Evolutionary conservation across 2,888 invertebrate species (phyloP).

Genomic region (Drosophila borborema): DNA sequence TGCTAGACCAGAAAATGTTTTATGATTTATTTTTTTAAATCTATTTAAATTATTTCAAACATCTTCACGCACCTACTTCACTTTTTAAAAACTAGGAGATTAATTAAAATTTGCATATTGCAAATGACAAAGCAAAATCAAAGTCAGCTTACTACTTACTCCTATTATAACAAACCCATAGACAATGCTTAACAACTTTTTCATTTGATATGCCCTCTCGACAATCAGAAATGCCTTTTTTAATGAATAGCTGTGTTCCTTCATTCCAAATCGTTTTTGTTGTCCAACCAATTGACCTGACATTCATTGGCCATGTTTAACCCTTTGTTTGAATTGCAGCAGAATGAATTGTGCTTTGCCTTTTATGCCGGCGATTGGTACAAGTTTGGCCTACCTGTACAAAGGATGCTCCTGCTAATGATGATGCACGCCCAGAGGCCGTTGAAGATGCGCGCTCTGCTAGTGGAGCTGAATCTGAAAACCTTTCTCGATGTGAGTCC

Average conservation of each 20-base stretch:
- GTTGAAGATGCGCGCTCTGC: conserved; percentile 73
- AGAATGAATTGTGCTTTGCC: conserved; percentile 62
- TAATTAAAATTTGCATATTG: not conserved
- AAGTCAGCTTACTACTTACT: no score
- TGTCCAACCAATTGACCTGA: conserved; percentile 1
- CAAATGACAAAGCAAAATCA: not conserved
- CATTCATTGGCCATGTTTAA: conserved; percentile 10
- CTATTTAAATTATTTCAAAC: not conserved
- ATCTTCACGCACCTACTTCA: not conserved
- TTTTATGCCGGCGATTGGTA: conserved; percentile 78
- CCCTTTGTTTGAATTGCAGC: conserved; percentile 50
- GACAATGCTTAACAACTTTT: not conserved
- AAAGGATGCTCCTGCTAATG: conserved; percentile 65
- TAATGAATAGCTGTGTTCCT: conserved; percentile 13
- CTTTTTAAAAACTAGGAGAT: not conserved
- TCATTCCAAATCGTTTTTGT: not conserved
- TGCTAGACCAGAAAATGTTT: not conserved
- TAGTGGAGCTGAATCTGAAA: conserved; percentile 74
- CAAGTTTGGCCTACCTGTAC: conserved; percentile 63
- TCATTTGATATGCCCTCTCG: not conserved
- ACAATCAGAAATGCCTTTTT: conserved; percentile 9
- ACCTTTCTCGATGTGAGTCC: conserved; percentile 76
- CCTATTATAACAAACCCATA: not conserved
- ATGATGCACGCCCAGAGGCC: conserved; percentile 73
- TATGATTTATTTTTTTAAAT: not conserved